Percentiles rank a stretch among this genome's conserved stretches.
Conservation (phyloP, 92 coral and sea anemone species). For the Palythoa grandis region DNA sequence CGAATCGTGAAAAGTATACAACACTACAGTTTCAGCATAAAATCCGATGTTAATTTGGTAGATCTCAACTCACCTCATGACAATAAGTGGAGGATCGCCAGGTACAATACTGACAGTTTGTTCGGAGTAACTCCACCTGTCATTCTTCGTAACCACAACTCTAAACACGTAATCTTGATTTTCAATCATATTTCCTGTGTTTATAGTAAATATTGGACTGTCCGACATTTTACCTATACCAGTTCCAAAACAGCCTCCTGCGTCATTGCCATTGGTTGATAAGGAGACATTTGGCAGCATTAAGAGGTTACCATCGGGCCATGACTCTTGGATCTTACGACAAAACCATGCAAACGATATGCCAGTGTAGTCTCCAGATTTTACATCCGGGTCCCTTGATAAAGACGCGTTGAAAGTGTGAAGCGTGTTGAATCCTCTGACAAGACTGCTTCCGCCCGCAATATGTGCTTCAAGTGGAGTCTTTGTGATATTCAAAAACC, state of each 20-base stretch:
- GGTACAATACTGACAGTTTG: conserved; percentile 62
- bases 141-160: conserved; percentile 55
- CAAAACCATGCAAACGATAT: conserved; percentile 33
- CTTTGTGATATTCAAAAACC: conserved; percentile 34
- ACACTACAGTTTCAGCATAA: too few relatives aligned
- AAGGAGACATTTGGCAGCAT: conserved; percentile 12
- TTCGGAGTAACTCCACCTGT: conserved; percentile 50
- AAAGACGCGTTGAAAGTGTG: conserved; percentile 32
- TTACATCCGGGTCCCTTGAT: conserved; percentile 49
- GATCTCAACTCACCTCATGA: conserved; percentile 51
- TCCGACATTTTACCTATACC: conserved; percentile 67
- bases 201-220: conserved; percentile 47
- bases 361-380: not conserved
- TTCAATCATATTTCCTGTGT: conserved; percentile 59
- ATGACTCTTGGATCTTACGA: conserved; percentile 1
- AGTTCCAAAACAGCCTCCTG: conserved; percentile 81
- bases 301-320: conserved; percentile 10
- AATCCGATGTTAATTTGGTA: not conserved
- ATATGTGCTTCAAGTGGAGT: conserved; percentile 49
- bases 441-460: conserved; percentile 37
- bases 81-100: conserved; percentile 57
- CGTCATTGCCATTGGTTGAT: not conserved
- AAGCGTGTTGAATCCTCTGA: conserved; percentile 34
- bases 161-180: conserved; percentile 56
- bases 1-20: too few relatives aligned